A percentile compares a stretch with the other conserved stretches of the same genome.
phyloP scores from a whole-genome alignment of 2,113 vertebrate species.

The Microtus montanus region DNA sequence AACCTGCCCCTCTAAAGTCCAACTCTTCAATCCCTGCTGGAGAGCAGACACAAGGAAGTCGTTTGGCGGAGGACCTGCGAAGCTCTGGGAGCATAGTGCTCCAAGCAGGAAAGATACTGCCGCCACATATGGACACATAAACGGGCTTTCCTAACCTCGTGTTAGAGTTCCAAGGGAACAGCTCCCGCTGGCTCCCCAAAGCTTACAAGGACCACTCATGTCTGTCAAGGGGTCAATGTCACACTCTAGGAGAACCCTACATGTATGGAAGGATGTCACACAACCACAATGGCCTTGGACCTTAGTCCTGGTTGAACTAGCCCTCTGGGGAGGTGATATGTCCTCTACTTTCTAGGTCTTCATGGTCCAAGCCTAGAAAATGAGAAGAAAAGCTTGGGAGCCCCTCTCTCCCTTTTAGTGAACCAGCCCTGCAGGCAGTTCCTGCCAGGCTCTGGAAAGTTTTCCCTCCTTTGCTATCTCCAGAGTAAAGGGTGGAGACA shows the following conservation, averaged over 20 bases:
- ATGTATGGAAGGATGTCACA: not conserved
- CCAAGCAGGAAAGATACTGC: not conserved
- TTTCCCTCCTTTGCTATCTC: too few relatives aligned
- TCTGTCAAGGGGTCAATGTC: not conserved
- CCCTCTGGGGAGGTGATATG: not conserved
- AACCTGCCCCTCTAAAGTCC: not conserved
- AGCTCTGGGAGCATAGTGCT: not conserved
- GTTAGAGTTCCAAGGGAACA: not conserved
- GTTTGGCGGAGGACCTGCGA: not conserved
- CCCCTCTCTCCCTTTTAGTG: not conserved
- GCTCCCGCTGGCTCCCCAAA: not conserved
- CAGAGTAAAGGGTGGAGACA: not conserved
- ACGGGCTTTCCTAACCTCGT: not conserved
- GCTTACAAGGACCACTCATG: not conserved
- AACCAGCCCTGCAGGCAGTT: not conserved
- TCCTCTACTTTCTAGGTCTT: not conserved
- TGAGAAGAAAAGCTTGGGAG: not conserved
- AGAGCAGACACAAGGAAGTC: not conserved
- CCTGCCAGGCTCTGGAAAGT: not conserved
- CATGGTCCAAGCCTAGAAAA: not conserved
- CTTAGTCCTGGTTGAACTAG: rapidly evolving
- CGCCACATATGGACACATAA: too few relatives aligned
- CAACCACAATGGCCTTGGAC: rapidly evolving
- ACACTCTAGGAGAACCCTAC: not conserved
- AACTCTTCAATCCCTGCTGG: not conserved